These are phyloP conservation scores for Botia kubotai DNA, from an alignment of 2,797 vertebrate genomes.

Conservation along the genomic window DNA sequence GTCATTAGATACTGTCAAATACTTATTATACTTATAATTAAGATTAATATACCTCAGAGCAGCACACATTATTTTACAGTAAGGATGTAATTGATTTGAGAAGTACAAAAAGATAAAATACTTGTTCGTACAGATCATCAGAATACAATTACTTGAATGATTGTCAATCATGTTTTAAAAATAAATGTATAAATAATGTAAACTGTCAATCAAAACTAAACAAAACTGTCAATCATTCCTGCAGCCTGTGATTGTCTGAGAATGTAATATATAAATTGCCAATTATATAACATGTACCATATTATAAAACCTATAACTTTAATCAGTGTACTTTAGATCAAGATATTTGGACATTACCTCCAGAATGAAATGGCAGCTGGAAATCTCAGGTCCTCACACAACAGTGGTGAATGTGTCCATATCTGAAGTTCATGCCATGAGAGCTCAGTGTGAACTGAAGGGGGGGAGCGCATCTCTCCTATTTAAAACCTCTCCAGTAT, in stretches of 20 bases:
- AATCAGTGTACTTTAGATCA: neutral
- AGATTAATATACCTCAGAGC: neutral
- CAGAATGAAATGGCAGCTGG: neutral
- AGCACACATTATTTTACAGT: neutral
- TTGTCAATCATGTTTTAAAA: too few relatives aligned
- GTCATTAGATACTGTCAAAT: too few relatives aligned
- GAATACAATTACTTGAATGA: too few relatives aligned
- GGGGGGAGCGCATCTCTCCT: slow-evolving; percentile 41
- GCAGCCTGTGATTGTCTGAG: neutral
- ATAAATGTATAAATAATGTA: neutral
- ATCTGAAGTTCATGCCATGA: slow-evolving; percentile 20
- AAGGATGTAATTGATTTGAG: neutral
- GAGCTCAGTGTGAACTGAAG: slow-evolving; percentile 49
- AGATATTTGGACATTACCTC: slow-evolving; percentile 45
- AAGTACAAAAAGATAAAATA: neutral
- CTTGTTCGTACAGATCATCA: neutral
- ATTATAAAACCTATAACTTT: neutral
- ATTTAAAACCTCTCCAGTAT: slow-evolving; percentile 61
- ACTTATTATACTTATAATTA: too few relatives aligned
- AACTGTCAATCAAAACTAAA: too few relatives aligned
- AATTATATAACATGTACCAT: neutral
- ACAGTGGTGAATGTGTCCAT: slow-evolving; percentile 40
- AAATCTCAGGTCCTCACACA: slow-evolving; percentile 4
- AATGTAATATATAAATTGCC: neutral
- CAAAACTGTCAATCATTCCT: too few relatives aligned